Base-by-base conservation (phyloP, 2,797 vertebrate species). In the Setipinna tenuifilis region DNA sequence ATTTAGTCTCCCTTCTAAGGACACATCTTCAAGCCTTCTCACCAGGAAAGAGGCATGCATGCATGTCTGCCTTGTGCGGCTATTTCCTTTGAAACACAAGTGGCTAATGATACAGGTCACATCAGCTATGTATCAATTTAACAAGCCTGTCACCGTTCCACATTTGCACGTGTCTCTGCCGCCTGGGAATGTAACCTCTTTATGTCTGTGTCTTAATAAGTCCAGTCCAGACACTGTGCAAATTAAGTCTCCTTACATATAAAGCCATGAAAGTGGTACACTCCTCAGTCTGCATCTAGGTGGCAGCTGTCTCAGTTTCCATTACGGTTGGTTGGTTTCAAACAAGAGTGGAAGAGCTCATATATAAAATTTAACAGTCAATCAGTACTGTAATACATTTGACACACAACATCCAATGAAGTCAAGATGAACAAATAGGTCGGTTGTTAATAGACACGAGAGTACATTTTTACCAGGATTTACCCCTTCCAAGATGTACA, bases 1-100 rank as follows among this genome's bases (percentile, higher is more conserved):
- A 88, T 87, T 89, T 86, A 65, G 75, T 87, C 71, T 65, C 58
- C 31, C 83, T 41, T 17, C 62, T 35, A 54, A 81, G 25, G 71
- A 44, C n/a, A 81, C 58, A 23, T 65, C 44, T 65, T 35, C 25
- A 46, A 62, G 50, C 80, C 21, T 41, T 46, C 59, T 46, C 35
- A 19, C 48, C 16, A 23, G 41, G 25, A 68, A 25, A 65, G 46
- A 83, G 28, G 19, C 35, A 25, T 84, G 71, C 71, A 11, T 21
- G 71, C 58, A 61, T 61, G 21, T 88, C 68, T 82, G 82, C 81
- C 16, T 61, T 35, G 21, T 7, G 82, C 82, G 17, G 68, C 65
- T 83, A 86, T 28, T 41, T 58, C 65, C 46, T 50, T 41, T 75
- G 50, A 84, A 80, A 65, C 17, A 48, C 58, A 41, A 44, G 31